Base-by-base conservation (phyloP, 2,113 vertebrate genomes). In the Scortum barcoo region DNA sequence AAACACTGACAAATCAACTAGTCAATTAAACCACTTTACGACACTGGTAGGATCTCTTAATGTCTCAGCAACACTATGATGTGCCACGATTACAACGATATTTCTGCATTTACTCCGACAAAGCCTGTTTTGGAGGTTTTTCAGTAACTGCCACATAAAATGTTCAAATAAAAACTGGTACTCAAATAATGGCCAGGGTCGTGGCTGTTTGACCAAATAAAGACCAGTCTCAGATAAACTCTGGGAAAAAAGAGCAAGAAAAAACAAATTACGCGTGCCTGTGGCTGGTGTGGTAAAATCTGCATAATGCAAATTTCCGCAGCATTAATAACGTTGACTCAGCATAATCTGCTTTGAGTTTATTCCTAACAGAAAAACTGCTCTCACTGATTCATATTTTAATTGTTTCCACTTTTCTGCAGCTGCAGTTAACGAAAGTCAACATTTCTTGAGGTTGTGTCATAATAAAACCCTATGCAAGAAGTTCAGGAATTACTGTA, bases 1-100 rank as follows among this genome's bases (percentile, higher is more conserved):
- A 42, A 61, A 48, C n/a, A 30, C 22, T 42, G n/a, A 70, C 65
- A 38, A 36, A 36, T 51, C 8, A 51, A 68, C 10, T 22, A 51
- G 12, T 22, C 12, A 53, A 16, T 4, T 53, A 36, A n/a, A 26
- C 26, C 20, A 3, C 7, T 61, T 61, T 36, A 22, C 10, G 3
- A 60, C 28, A 36, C 28, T 70, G 50, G 14, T 24, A 54, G 50
- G 30, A 40, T 56, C 68, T 24, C 26, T 71, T 71, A 51, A 69
- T 36, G 13, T 33, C 58, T 12, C 10, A 11, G 58, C 30, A 62
- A 38, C 19, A 10, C 19, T 30, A 26, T 16, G 24, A 28, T 24
- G n/a, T 54, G 24, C 5, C 17, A 36, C 12, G 0, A 5, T 69
- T 22, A n/a, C 26, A 51, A 22, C 50, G 1, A 51, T 69, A 9